A percentile compares a stretch with the other conserved stretches of the same genome.
Evolutionary conservation across 2,888 invertebrate genomes (phyloP).

Genomic region (Colletes collaris): DNA sequence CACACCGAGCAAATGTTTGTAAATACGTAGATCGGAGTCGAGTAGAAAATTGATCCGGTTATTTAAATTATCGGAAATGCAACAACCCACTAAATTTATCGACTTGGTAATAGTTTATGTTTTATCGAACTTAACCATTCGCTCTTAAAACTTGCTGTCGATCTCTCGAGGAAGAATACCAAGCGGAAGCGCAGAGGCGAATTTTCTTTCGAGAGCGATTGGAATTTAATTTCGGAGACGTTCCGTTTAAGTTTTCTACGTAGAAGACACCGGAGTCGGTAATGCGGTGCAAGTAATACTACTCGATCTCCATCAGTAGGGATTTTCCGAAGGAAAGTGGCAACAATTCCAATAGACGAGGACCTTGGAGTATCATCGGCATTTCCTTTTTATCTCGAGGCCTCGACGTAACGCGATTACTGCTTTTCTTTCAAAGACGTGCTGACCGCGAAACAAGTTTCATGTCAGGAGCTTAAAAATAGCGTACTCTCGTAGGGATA

Average conservation of each 20-base stretch:
- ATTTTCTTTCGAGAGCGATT: neutral
- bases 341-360: conserved; percentile 38
- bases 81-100: neutral
- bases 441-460: conserved; percentile 15
- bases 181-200: no score
- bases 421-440: conserved; percentile 32
- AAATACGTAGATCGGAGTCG: conserved; percentile 31
- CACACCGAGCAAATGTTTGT: conserved; percentile 27
- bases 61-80: neutral
- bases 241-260: no score
- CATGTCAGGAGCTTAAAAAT: conserved; percentile 15
- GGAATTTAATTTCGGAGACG: no score
- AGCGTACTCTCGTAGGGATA: neutral
- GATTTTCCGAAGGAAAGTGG: conserved; percentile 38
- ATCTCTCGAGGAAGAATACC: no score
- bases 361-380: conserved; percentile 44
- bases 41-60: conserved; percentile 8
- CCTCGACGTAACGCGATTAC: conserved; percentile 34
- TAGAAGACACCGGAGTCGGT: neutral
- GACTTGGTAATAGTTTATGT: no score
- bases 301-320: conserved; percentile 28
- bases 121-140: no score
- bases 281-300: neutral
- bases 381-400: conserved; percentile 35
- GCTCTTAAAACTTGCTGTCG: no score